phyloP scores from a whole-genome alignment of 2,797 vertebrate genomes.

The Halcyon badia region DNA sequence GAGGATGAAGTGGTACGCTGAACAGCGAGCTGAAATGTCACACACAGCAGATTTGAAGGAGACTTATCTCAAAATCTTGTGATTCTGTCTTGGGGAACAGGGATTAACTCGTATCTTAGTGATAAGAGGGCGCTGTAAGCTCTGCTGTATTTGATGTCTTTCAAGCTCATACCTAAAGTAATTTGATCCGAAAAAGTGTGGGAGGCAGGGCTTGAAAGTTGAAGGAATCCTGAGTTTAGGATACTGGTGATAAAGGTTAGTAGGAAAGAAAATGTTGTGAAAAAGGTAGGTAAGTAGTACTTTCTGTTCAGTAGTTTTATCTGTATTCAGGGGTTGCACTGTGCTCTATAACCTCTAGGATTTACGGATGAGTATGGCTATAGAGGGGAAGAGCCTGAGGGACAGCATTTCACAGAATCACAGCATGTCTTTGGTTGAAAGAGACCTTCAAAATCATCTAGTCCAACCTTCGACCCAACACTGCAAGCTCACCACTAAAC shows the following conservation, averaged over 20 bases:
- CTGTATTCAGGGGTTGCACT: background rate
- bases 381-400: background rate
- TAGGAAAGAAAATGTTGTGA: background rate
- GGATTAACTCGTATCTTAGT: background rate
- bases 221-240: background rate
- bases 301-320: background rate
- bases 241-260: background rate
- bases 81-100: background rate
- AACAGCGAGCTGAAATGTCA: background rate
- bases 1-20: conserved; percentile 35
- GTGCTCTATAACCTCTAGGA: background rate
- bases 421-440: too few species aligned
- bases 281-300: background rate
- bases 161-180: background rate
- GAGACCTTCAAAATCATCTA: too few species aligned
- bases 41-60: background rate
- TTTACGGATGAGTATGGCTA: background rate
- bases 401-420: background rate
- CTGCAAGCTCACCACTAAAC: too few species aligned
- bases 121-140: background rate
- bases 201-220: background rate
- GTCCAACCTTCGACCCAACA: too few species aligned
- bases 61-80: background rate
- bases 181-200: background rate
- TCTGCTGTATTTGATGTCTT: background rate